Conservation (phyloP, 1,140 invertebrate genomes). For the Apis florea region DNA sequence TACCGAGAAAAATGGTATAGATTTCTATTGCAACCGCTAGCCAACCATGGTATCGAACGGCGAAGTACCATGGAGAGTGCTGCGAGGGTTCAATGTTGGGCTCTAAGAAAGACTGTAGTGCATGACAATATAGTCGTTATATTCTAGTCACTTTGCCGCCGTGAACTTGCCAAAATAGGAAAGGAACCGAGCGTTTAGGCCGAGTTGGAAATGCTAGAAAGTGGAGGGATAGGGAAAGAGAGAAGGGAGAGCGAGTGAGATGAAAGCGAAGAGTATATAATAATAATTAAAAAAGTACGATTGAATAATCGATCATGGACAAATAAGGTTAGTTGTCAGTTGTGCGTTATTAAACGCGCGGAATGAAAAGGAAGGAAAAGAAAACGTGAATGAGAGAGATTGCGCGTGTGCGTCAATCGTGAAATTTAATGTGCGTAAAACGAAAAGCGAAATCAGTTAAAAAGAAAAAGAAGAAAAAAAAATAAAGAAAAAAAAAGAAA, state of each 20-base stretch:
- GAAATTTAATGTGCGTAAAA: slow-evolving; percentile 28
- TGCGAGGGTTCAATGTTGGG: slow-evolving; percentile 47
- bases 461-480: slow-evolving; percentile 17
- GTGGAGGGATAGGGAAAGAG: background rate
- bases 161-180: slow-evolving; percentile 60
- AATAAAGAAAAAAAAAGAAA: background rate
- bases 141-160: slow-evolving; percentile 63
- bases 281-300: background rate
- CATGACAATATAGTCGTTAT: slow-evolving; percentile 78
- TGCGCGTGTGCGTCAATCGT: background rate
- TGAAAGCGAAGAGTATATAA: background rate
- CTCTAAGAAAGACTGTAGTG: slow-evolving; percentile 76
- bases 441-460: background rate
- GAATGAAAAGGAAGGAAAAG: background rate
- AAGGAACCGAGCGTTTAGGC: slow-evolving; percentile 10
- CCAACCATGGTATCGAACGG: slow-evolving; percentile 20
- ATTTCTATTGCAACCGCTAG: slow-evolving; percentile 32
- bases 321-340: background rate
- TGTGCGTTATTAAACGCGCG: background rate
- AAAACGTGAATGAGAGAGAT: background rate
- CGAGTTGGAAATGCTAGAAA: background rate
- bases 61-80: slow-evolving; percentile 21
- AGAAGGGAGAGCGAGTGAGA: background rate
- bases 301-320: background rate
- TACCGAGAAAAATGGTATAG: slow-evolving; percentile 14